These are phyloP conservation scores for Oligia fasciuncula DNA, from an alignment of 2,888 invertebrate genomes.

Conservation along the genomic window DNA sequence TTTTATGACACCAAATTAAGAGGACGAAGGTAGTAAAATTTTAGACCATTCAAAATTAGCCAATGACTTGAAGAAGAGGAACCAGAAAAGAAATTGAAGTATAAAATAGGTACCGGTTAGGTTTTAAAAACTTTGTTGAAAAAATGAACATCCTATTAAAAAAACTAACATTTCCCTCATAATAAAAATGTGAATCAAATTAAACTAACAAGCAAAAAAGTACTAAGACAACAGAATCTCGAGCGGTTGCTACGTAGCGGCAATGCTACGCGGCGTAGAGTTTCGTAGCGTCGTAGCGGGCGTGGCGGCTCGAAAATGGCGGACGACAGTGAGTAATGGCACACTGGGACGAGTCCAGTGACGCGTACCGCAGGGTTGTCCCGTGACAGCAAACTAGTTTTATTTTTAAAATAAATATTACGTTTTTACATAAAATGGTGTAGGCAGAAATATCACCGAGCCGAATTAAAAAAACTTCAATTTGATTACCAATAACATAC, in stretches of 20 bases:
- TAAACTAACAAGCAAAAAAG: slow-evolving; percentile 63
- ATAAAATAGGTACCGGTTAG: not conserved
- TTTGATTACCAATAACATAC: too few species aligned
- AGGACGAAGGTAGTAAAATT: not conserved
- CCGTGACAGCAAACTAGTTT: slow-evolving; percentile 37
- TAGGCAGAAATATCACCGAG: not conserved
- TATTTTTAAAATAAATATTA: not conserved
- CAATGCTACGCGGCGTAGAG: slow-evolving; percentile 77
- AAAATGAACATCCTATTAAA: not conserved
- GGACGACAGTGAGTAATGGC: slow-evolving; percentile 90
- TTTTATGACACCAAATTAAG: not conserved
- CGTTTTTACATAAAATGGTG: not conserved
- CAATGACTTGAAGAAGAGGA: not conserved
- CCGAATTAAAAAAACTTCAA: not conserved
- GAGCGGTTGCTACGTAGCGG: slow-evolving; percentile 70
- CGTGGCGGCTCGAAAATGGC: slow-evolving; percentile 87
- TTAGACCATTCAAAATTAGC: not conserved
- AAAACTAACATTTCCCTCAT: slow-evolving; percentile 5
- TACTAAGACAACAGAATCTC: slow-evolving; percentile 65
- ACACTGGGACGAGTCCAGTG: slow-evolving; percentile 88
- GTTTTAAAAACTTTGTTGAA: not conserved
- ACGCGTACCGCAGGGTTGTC: slow-evolving; percentile 88
- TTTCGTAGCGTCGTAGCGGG: slow-evolving; percentile 85
- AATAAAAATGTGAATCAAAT: slow-evolving; percentile 50
- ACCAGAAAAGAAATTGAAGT: not conserved